Base-by-base conservation (phyloP, 2,797 vertebrate genomes). In the Babyrousa celebensis region DNA sequence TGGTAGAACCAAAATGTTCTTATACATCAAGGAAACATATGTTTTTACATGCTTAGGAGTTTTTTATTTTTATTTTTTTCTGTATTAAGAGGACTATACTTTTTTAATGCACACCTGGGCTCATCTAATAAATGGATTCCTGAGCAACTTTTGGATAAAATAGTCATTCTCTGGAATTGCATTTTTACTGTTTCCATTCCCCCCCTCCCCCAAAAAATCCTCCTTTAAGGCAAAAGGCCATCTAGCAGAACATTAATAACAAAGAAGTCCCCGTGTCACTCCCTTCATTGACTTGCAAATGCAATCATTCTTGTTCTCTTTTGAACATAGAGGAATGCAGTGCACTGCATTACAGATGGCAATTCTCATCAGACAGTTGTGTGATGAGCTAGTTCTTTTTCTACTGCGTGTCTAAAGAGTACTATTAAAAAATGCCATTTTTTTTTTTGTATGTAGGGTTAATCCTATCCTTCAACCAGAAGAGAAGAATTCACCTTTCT, bases 231-330 rank as follows among this genome's bases (percentile, higher is more conserved):
- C 83, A 92, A 96, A 93, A 82, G 82, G 43, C 65, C 71, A 92
- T 94, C 20, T 17, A 84, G 32, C 40, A 92, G 62, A 95, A 85
- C 52, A 90, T 93, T 94, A 95, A 92, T 86, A 89, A 71, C 78
- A 89, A 88, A 96, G 78, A 60, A 63, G 84, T 67, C 85, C 74
- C 78, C 72, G 43, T 79, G 75, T 65, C 48, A 77, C 8, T 82
- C 23, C 83, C n/a, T 74, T 92, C 82, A 95, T 95, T 97, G 94
- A 97, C 92, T 97, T 96, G 82, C 78, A 96, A 96, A 96, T 96
- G 85, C 54, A 97, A 95, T 96, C 90, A 91, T 68, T 90, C 56
- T 43, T 27, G 20, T 43, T 85, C 75, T 85, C 82, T 87, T 82
- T 77, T 78, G 80, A 90, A 80, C 27, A 4, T 20, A 21, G 25